Conservation (phyloP, 2,113 vertebrate species). For the Bambusicola thoracicus region DNA sequence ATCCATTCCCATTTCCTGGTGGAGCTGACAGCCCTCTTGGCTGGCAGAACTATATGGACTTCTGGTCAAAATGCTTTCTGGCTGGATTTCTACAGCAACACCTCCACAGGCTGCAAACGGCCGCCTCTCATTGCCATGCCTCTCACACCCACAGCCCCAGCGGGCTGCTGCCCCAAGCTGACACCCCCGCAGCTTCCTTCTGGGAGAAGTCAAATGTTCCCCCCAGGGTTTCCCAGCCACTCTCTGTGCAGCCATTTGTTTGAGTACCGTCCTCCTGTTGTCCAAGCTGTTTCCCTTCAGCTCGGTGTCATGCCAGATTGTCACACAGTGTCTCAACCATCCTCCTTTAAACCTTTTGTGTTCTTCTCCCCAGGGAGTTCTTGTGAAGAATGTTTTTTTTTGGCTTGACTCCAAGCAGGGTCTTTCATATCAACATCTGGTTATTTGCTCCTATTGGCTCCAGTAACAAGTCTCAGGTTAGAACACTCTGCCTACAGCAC, state of each 20-base stretch:
- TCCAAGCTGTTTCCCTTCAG: constrained; percentile 58
- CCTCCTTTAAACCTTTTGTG: constrained; percentile 10
- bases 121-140: not conserved
- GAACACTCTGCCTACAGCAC: not conserved
- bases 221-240: not conserved
- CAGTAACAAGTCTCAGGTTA: not conserved
- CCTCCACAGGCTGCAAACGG: not conserved
- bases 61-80: not conserved
- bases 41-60: not conserved
- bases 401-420: constrained; percentile 22
- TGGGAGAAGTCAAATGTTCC: constrained; percentile 53
- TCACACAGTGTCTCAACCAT: not conserved
- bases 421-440: constrained; percentile 28
- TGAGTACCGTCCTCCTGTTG: constrained; percentile 47
- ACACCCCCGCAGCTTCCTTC: not conserved
- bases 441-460: not conserved
- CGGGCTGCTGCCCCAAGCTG: not conserved
- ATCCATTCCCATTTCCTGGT: not conserved
- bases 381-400: not conserved
- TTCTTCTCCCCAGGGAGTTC: not conserved
- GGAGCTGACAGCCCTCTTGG: not conserved
- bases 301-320: not conserved
- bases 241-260: constrained; percentile 55
- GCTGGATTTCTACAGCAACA: not conserved
- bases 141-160: not conserved